A percentile compares a stretch with the other conserved stretches of the same genome.
phyloP scores from a whole-genome alignment of 2,113 vertebrate genomes.

The Alaudala cheleensis region DNA sequence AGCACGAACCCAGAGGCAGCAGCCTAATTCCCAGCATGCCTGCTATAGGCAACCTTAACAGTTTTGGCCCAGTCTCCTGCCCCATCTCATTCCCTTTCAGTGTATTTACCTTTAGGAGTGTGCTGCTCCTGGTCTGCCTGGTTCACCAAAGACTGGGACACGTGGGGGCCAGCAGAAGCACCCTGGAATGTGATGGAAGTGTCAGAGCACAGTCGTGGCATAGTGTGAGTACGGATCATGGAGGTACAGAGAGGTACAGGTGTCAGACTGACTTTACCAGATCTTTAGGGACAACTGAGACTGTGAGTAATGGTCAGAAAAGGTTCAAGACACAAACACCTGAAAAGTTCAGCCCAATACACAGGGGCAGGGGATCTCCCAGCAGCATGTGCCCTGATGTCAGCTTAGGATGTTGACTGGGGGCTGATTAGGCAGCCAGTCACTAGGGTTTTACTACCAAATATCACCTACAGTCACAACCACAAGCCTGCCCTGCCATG shows the following conservation, averaged over 20 bases:
- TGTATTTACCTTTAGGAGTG: constrained; percentile 75
- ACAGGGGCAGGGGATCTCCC: background rate
- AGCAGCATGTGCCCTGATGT: background rate
- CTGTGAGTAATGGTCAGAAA: background rate
- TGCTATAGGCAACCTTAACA: background rate
- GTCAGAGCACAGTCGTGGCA: background rate
- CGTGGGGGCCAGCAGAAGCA: constrained; percentile 35
- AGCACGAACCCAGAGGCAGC: background rate
- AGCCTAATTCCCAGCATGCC: background rate
- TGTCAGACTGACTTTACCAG: background rate
- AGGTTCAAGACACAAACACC: background rate
- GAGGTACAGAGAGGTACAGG: background rate
- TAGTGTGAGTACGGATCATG: background rate
- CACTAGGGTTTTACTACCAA: background rate
- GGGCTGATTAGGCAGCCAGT: background rate
- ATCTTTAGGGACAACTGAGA: background rate
- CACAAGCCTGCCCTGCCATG: background rate
- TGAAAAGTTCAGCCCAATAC: background rate
- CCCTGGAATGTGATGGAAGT: constrained; percentile 54
- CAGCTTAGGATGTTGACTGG: background rate
- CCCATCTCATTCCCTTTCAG: fast-evolving
- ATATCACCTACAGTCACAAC: background rate
- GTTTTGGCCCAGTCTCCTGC: background rate
- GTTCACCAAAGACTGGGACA: constrained; percentile 67
- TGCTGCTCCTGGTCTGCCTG: constrained; percentile 66